A percentile compares a stretch with the other conserved stretches of the same genome.
Evolutionary conservation across 30 jellyfish, hydroid and myxozoan species (phyloP).

Genomic region (Aurelia sp.): DNA sequence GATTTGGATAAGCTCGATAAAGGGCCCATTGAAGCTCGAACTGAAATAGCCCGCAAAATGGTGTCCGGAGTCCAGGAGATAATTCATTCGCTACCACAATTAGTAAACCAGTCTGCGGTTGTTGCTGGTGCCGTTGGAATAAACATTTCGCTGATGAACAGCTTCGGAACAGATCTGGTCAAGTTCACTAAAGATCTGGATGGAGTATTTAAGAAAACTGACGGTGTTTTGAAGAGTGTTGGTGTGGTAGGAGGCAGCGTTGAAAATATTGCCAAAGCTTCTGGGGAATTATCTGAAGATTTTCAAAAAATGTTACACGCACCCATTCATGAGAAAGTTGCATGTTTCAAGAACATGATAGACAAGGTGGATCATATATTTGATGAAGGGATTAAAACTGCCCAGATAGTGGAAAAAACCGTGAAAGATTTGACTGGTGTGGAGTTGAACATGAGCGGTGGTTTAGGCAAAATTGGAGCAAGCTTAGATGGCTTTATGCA

Average conservation of each 20-base stretch:
- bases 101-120: constrained; percentile 75
- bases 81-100: constrained; percentile 62
- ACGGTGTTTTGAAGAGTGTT: constrained; percentile 62
- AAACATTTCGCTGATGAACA: constrained; percentile 67
- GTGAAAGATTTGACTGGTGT: constrained; percentile 52
- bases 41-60: constrained; percentile 73
- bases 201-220: constrained; percentile 72
- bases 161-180: constrained; percentile 46
- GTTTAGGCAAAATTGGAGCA: constrained; percentile 73
- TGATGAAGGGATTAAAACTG: constrained; percentile 35
- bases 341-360: constrained; percentile 33
- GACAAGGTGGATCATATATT: constrained; percentile 45
- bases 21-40: constrained; percentile 89
- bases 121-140: constrained; percentile 66
- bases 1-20: constrained; percentile 34
- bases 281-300: constrained; percentile 63
- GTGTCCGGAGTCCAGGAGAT: constrained; percentile 69
- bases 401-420: constrained; percentile 22
- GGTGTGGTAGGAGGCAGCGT: constrained; percentile 66
- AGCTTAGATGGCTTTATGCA: constrained; percentile 79
- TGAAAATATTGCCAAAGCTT: constrained; percentile 41
- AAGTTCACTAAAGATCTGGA: constrained; percentile 40
- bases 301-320: constrained; percentile 56
- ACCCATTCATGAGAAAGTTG: constrained; percentile 76
- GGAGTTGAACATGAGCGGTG: constrained; percentile 56